phyloP scores from a whole-genome alignment of 1,140 invertebrate genomes.

The Aethina tumida region DNA sequence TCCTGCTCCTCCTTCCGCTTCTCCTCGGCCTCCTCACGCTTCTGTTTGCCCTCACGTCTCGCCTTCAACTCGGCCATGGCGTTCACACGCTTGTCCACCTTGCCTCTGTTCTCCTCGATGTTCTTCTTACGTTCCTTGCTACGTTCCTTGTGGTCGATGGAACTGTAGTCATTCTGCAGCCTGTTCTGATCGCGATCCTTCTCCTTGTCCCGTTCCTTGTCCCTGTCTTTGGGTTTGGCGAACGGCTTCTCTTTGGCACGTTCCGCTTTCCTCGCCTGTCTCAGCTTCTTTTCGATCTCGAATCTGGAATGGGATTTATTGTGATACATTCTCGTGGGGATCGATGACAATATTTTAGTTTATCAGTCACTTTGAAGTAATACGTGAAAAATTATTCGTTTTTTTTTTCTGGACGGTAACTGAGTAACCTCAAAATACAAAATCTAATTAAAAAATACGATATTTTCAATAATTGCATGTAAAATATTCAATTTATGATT shows the following conservation, averaged over 20 bases:
- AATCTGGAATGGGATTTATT: conserved; percentile 68
- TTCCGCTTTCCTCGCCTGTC: conserved; percentile 75
- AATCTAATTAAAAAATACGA: too few relatives aligned
- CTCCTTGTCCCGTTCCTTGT: conserved; percentile 45
- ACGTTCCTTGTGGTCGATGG: conserved; percentile 63
- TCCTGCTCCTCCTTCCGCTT: conserved; percentile 41
- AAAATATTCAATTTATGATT: too few relatives aligned
- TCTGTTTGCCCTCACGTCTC: conserved; percentile 63
- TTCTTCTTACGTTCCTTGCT: conserved; percentile 87
- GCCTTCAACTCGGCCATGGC: conserved; percentile 88
- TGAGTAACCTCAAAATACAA: too few relatives aligned
- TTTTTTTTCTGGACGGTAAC: too few relatives aligned
- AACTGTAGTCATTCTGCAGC: conserved; percentile 33
- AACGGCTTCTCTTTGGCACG: conserved; percentile 47
- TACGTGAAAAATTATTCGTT: too few relatives aligned
- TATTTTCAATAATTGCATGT: too few relatives aligned
- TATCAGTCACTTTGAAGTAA: too few relatives aligned
- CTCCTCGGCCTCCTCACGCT: conserved; percentile 44
- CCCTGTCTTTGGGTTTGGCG: conserved; percentile 47
- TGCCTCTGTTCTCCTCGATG: conserved; percentile 72
- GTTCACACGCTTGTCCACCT: conserved; percentile 72
- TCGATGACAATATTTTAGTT: too few relatives aligned
- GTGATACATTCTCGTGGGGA: too few relatives aligned
- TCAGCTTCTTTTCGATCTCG: conserved; percentile 92
- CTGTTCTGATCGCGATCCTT: conserved; percentile 41